Evolutionary conservation across 2,113 vertebrate species (phyloP).

Genomic region (Cephalophus harveyi): DNA sequence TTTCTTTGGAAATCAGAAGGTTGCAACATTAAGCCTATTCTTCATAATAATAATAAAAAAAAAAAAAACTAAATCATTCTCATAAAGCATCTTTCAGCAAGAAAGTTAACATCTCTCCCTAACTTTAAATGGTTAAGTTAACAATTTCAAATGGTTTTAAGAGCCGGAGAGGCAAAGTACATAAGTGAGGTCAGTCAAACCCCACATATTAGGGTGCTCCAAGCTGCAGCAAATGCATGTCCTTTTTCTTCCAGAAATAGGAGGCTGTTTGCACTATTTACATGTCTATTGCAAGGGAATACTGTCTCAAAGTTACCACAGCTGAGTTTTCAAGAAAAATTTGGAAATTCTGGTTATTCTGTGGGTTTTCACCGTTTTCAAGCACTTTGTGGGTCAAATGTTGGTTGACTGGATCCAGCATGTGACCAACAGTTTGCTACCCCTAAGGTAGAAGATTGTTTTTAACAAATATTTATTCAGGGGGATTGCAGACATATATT

Average conservation of each 20-base stretch:
- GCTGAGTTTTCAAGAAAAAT: neutral
- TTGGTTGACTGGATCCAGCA: neutral
- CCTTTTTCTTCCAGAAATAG: neutral
- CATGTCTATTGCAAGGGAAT: neutral
- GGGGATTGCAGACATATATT: neutral
- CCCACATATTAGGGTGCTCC: too few relatives aligned
- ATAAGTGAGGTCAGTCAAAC: neutral
- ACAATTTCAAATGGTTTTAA: neutral
- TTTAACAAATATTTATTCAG: neutral
- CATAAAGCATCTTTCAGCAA: neutral
- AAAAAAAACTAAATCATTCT: neutral
- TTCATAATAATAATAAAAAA: neutral
- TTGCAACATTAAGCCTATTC: neutral
- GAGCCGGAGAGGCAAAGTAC: neutral
- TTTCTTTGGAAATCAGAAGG: neutral
- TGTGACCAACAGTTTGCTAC: neutral
- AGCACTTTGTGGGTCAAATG: neutral
- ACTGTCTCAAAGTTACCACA: neutral
- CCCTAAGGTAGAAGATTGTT: neutral
- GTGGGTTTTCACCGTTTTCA: neutral
- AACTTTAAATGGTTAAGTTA: neutral
- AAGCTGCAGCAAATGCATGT: rapidly evolving
- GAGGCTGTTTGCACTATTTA: neutral
- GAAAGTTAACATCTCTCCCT: neutral
- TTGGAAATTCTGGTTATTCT: neutral